Evolutionary conservation across 23 tunicate species (phyloP), one percentile per base, ranked within the genome.

Genomic region (Clavelina lepadiformis): DNA sequence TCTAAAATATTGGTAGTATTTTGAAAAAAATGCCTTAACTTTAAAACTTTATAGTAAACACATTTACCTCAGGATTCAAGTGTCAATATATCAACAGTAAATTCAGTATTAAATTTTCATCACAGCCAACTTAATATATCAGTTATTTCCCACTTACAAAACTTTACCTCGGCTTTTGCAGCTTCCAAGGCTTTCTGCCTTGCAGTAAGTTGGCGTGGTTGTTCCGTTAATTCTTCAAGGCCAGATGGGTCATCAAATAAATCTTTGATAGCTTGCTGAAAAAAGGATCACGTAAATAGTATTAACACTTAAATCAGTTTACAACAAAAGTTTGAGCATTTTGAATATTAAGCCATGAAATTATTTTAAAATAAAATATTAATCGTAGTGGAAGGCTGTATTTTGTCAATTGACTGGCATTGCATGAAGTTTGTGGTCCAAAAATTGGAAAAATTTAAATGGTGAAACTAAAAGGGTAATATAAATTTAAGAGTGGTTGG

Each of bases 241-340:
- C 82, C 87, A 35, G 82, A 61, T 23, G 96, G 87, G 5, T 80
- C 87, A 35, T 68, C 62, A 54, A 88, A 88, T 19, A 88, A 64
- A 45, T 88, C 96, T 52, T 33, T 31, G 7, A 66, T 46, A 46
- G 46, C 56, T 64, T 74, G 74, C 89, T 73, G 58, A n/a, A 58
- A 11, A 20, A 11, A 55, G 21, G 8, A 13, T 19, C n/a, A 20
- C 18, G 36, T 7, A 20, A 19, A 7, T 36, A n/a, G n/a, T n/a
- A n/a, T n/a, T n/a, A 44, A 44, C 13, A 44, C 18, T 44, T 13
- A 44, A 44, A n/a, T n/a, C n/a, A n/a, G n/a, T n/a, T n/a, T n/a
- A n/a, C n/a, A n/a, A n/a, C n/a, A n/a, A n/a, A n/a, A n/a, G n/a
- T n/a, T n/a, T n/a, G n/a, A n/a, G n/a, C n/a, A n/a, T n/a, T n/a